These are phyloP conservation scores for Nephrotoma flavescens DNA, from an alignment of 2,888 invertebrate genomes.

Conservation along the genomic window DNA sequence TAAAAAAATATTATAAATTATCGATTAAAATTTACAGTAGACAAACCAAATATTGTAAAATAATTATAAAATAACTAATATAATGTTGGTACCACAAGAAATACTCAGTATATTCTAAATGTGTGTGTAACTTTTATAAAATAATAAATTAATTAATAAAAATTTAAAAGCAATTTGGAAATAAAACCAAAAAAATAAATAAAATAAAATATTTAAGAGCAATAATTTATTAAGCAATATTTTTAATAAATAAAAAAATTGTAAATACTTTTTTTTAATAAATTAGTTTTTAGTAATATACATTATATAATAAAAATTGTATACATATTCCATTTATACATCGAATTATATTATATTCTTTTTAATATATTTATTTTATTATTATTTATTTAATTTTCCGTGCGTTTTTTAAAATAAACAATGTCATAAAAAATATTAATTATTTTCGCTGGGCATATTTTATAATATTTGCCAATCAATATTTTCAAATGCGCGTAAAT, in stretches of 20 bases:
- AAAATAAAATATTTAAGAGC: background rate
- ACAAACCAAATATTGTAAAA: background rate
- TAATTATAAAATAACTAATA: background rate
- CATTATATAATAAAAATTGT: background rate
- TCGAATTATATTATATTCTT: background rate
- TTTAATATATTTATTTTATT: background rate
- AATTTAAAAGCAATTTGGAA: background rate
- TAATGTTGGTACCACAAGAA: background rate
- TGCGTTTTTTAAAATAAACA: background rate
- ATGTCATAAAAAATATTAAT: background rate
- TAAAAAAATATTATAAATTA: background rate
- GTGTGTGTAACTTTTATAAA: background rate
- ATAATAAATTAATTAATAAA: background rate
- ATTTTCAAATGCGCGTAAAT: background rate
- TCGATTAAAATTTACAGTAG: background rate
- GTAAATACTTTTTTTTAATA: background rate
- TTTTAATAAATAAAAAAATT: background rate
- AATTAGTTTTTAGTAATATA: background rate
- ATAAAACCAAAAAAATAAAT: background rate
- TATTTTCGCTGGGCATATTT: background rate
- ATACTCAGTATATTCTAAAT: background rate
- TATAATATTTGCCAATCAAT: background rate
- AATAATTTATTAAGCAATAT: background rate
- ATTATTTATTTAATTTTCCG: background rate
- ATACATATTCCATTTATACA: background rate